Conservation (phyloP, 2,888 invertebrate genomes). For the Leistus spinibarbis region DNA sequence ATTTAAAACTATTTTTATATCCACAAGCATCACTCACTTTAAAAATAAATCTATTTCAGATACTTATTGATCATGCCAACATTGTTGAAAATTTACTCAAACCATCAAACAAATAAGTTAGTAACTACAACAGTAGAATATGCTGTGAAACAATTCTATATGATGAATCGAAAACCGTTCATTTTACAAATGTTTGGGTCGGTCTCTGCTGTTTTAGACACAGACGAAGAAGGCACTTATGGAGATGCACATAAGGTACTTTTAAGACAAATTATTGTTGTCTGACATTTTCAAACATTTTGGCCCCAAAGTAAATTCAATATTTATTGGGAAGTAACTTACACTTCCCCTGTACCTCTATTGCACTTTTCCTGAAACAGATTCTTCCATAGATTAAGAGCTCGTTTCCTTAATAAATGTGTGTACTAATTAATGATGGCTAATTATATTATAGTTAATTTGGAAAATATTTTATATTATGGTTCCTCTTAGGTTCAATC, state of each 20-base stretch:
- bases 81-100: slow-evolving; percentile 92
- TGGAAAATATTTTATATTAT: neutral
- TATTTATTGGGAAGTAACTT: too few relatives aligned
- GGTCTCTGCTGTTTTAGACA: slow-evolving; percentile 94
- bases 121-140: slow-evolving; percentile 97
- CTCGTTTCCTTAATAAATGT: too few relatives aligned
- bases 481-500: slow-evolving; percentile 79
- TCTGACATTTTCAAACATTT: too few relatives aligned
- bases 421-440: too few relatives aligned
- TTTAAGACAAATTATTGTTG: neutral
- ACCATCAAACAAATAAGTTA: slow-evolving; percentile 95
- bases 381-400: too few relatives aligned
- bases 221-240: slow-evolving; percentile 82
- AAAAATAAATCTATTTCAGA: slow-evolving; percentile 56
- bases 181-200: slow-evolving; percentile 99
- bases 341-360: too few relatives aligned
- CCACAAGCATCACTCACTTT: too few relatives aligned
- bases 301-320: too few relatives aligned
- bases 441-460: too few relatives aligned
- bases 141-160: slow-evolving; percentile 97
- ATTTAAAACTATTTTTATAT: too few relatives aligned
- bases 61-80: slow-evolving; percentile 98
- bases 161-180: slow-evolving; percentile 97
- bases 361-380: too few relatives aligned
- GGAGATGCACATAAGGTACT: slow-evolving; percentile 90